A percentile compares a stretch with the other conserved stretches of the same genome.
Conservation (phyloP, 1,140 invertebrate genomes). For the Monomorium pharaonis region DNA sequence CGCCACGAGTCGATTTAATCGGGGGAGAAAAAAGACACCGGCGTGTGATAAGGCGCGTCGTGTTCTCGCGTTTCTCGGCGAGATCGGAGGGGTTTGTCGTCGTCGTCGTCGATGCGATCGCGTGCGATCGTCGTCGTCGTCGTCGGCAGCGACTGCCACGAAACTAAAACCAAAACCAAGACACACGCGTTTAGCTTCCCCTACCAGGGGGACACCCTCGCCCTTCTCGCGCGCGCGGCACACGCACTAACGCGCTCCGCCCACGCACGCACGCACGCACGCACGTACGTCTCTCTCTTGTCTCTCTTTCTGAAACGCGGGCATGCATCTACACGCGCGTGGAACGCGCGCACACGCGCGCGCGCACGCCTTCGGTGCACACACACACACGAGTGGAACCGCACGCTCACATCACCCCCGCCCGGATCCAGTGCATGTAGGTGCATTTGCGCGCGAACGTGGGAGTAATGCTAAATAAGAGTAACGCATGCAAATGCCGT, state of each 20-base stretch:
- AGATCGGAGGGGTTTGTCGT: neutral
- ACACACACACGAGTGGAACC: neutral
- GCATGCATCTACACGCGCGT: conserved; percentile 28
- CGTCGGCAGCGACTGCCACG: conserved; percentile 74
- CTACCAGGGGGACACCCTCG: conserved; percentile 67
- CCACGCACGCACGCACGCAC: no score
- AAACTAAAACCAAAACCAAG: conserved; percentile 80
- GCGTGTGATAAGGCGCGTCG: neutral
- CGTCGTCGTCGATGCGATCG: conserved; percentile 56
- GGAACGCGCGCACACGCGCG: neutral
- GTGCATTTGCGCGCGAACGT: conserved; percentile 24
- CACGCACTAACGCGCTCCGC: conserved; percentile 25
- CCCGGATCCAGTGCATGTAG: neutral
- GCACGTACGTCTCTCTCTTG: conserved; percentile 18
- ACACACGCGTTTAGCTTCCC: conserved; percentile 78
- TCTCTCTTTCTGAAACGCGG: neutral
- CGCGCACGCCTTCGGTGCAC: neutral
- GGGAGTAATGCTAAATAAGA: conserved; percentile 39
- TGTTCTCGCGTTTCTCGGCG: neutral
- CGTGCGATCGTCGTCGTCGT: conserved; percentile 60
- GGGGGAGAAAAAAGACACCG: neutral
- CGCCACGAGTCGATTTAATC: neutral
- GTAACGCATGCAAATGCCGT: conserved; percentile 32
- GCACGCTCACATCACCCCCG: neutral
- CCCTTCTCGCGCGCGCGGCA: conserved; percentile 60